Conservation (phyloP, 1,140 invertebrate species). For the Zaprionus ghesquierei region DNA sequence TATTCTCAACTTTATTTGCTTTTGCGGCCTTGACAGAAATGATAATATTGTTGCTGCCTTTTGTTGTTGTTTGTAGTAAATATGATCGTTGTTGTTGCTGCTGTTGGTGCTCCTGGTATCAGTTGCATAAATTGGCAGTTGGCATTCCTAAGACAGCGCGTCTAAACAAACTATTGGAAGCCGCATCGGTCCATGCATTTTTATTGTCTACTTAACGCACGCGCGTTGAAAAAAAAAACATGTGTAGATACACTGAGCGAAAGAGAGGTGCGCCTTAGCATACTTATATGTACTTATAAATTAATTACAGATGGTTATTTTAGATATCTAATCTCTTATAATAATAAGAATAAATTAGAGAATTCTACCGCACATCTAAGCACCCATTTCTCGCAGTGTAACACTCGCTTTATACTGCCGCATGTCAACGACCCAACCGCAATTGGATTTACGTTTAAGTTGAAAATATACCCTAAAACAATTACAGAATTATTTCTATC, state of each 20-base stretch:
- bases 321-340: not conserved
- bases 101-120: not conserved
- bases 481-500: not conserved
- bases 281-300: not conserved
- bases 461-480: not conserved
- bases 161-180: constrained; percentile 28
- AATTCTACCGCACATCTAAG: not conserved
- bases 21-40: constrained; percentile 45
- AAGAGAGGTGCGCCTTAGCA: not conserved
- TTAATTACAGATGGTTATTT: not conserved
- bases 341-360: not conserved
- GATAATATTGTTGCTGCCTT: constrained; percentile 15
- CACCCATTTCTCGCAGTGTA: not conserved
- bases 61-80: constrained; percentile 6
- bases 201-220: constrained; percentile 33
- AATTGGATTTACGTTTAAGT: not conserved
- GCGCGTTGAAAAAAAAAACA: not conserved
- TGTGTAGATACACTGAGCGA: not conserved
- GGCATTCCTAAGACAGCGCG: constrained; percentile 31
- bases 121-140: constrained; percentile 40
- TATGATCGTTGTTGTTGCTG: not conserved
- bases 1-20: constrained; percentile 4
- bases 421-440: constrained; percentile 37
- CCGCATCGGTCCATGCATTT: constrained; percentile 29
- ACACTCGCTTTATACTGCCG: not conserved